phyloP scores from a whole-genome alignment of 2,113 vertebrate species.

The Sarotherodon lohbergeri region DNA sequence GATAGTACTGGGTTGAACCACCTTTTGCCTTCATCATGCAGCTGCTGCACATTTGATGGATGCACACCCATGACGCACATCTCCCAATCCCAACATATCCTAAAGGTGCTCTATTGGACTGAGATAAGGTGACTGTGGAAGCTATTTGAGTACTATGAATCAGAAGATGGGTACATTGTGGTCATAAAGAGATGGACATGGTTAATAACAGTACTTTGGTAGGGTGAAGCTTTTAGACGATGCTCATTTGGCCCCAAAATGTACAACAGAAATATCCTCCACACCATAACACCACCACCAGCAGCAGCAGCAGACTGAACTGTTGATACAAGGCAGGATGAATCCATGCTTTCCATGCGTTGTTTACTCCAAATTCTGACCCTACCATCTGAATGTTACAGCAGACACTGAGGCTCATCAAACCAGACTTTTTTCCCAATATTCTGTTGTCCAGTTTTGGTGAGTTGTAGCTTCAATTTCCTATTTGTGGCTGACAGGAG shows the following conservation, averaged over 20 bases:
- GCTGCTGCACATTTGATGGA: background rate
- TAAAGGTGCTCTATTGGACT: background rate
- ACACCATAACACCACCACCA: background rate
- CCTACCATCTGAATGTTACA: background rate
- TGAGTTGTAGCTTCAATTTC: background rate
- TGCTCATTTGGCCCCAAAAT: background rate
- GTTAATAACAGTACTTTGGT: background rate
- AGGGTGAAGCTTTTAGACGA: background rate
- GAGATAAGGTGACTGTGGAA: background rate
- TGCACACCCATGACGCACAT: background rate
- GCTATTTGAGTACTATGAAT: background rate
- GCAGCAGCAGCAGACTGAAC: background rate
- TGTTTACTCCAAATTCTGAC: background rate
- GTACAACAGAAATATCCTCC: background rate
- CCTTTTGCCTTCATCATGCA: background rate
- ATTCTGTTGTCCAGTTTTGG: background rate
- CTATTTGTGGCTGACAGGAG: background rate
- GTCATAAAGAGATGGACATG: background rate
- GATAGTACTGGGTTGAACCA: background rate
- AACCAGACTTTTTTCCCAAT: rapidly evolving
- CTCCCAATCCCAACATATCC: background rate
- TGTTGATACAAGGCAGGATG: background rate
- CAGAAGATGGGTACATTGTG: background rate
- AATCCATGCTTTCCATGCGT: background rate
- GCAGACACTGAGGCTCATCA: background rate